A percentile compares a stretch with the other conserved stretches of the same genome.
Conservation (phyloP, 2,888 invertebrate species). For the Megalurothrips usitatus region DNA sequence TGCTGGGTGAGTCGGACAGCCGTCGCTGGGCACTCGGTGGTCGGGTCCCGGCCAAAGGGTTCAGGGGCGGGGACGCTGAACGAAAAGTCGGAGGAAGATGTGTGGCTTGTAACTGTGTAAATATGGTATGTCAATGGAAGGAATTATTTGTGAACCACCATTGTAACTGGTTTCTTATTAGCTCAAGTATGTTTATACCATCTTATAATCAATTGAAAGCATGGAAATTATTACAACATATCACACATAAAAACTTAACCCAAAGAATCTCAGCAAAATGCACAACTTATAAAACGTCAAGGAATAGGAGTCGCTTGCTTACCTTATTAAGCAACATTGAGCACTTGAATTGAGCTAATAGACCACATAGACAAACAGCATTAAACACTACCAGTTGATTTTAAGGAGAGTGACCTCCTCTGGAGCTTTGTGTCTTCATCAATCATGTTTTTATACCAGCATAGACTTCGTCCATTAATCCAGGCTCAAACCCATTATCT, state of each 20-base stretch:
- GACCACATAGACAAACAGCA: constrained; percentile 13
- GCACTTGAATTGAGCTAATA: constrained; percentile 25
- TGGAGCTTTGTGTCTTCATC: too few species aligned
- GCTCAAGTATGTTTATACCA: neutral
- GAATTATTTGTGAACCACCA: neutral
- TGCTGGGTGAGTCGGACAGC: too few species aligned
- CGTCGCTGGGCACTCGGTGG: too few species aligned
- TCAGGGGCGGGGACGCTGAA: too few species aligned
- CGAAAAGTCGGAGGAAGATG: too few species aligned
- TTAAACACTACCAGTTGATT: neutral
- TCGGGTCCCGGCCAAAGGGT: too few species aligned
- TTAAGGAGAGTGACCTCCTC: too few species aligned
- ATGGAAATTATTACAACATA: constrained; percentile 2
- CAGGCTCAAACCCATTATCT: too few species aligned
- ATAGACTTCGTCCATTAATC: too few species aligned
- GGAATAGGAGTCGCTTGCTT: constrained; percentile 12
- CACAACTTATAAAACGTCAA: neutral
- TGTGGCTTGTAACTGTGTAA: too few species aligned
- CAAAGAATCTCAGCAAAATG: constrained; percentile 17
- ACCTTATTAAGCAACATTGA: constrained; percentile 7
- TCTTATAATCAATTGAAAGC: constrained; percentile 14
- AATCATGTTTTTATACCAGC: too few species aligned
- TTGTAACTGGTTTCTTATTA: neutral
- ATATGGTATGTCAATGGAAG: neutral
- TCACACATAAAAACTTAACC: neutral